Evolutionary conservation across 2,113 vertebrate species (phyloP).

Genomic region (Centropus unirufus): DNA sequence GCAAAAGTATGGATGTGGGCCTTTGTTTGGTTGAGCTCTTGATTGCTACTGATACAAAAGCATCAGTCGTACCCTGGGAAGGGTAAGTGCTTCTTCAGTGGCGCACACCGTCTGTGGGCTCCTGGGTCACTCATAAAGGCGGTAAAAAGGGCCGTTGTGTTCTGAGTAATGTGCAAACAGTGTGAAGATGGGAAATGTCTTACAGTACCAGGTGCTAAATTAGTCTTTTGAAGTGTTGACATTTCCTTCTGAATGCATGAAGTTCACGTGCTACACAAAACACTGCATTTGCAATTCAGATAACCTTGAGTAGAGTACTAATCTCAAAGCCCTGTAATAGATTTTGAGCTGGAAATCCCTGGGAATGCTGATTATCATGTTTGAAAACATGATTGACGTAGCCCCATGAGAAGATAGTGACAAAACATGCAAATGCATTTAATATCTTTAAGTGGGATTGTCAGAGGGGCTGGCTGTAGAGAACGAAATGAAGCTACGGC

Average conservation of each 20-base stretch:
- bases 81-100: background rate
- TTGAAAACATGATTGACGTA: background rate
- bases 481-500: background rate
- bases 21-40: background rate
- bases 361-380: background rate
- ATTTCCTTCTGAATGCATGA: constrained; percentile 20
- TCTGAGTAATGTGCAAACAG: background rate
- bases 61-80: background rate
- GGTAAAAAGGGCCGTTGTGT: background rate
- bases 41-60: background rate
- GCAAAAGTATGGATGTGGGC: background rate
- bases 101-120: background rate
- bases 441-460: background rate
- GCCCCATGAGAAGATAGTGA: background rate
- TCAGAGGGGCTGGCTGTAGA: background rate
- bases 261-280: constrained; percentile 1
- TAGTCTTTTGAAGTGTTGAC: constrained; percentile 35
- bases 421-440: constrained; percentile 24
- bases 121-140: background rate
- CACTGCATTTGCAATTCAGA: constrained; percentile 47
- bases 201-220: background rate
- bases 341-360: constrained; percentile 45
- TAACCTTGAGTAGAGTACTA: background rate
- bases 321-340: constrained; percentile 4
- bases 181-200: background rate